Conservation (phyloP, 1,140 invertebrate species). For the Epicauta chinensis region DNA sequence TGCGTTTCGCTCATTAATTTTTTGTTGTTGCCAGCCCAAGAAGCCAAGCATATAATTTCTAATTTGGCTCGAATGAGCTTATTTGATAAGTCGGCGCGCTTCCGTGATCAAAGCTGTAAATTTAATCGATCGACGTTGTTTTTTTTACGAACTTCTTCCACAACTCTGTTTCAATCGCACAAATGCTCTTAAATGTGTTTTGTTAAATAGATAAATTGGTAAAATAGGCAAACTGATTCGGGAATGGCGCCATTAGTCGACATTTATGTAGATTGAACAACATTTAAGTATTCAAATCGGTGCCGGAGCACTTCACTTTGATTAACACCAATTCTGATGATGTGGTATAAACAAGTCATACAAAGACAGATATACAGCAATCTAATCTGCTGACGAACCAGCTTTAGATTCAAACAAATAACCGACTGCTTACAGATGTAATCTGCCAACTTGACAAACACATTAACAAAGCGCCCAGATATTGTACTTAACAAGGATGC, state of each 20-base stretch:
- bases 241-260: slow-evolving; percentile 15
- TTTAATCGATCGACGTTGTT: too few relatives aligned
- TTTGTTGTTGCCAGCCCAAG: too few relatives aligned
- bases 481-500: slow-evolving; percentile 3
- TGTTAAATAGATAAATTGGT: slow-evolving; percentile 9
- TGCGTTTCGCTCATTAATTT: too few relatives aligned
- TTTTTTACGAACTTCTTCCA: too few relatives aligned
- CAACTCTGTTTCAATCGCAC: background rate
- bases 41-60: too few relatives aligned
- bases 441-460: slow-evolving; percentile 17
- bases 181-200: background rate
- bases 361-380: slow-evolving; percentile 2
- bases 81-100: too few relatives aligned
- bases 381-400: slow-evolving; percentile 3
- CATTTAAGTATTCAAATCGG: slow-evolving; percentile 23
- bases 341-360: slow-evolving; percentile 18
- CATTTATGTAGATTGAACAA: slow-evolving; percentile 21
- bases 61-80: too few relatives aligned
- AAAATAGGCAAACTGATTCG: slow-evolving; percentile 4
- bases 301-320: slow-evolving; percentile 15
- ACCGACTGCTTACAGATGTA: slow-evolving; percentile 10
- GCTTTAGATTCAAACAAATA: slow-evolving; percentile 10
- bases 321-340: slow-evolving; percentile 22
- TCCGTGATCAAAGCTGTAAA: too few relatives aligned
- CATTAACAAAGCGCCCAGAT: slow-evolving; percentile 10